Base-by-base conservation (phyloP, 2,888 invertebrate species). In the Eristalis intricaria region DNA sequence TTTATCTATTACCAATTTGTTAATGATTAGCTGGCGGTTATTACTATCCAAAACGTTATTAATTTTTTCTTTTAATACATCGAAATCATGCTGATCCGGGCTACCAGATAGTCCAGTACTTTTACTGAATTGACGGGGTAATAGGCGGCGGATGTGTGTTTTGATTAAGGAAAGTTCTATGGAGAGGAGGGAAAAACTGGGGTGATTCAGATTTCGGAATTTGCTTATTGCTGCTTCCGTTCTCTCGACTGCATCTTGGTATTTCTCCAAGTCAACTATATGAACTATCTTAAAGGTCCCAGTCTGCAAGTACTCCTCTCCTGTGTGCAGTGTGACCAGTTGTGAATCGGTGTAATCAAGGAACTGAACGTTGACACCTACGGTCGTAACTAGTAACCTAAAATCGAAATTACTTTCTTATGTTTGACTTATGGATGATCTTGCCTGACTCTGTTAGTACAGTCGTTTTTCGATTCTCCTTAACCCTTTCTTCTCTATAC, bases 401-500 rank as follows among this genome's bases (percentile, higher is more conserved):
- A 22, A 82, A 83, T 32, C 35, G 10, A 74, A 50, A 43, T 61
- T 15, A 26, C 40, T 80, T 84, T 43, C 61, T 70, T 5, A 87
- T 83, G 63, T 71, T 56, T 22, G 43, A 71, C 69, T 87, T 86
- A 23, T 78, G 82, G n/a, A 86, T 65, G 4, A 35, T 79, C 65
- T 82, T 74, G 13, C 82, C 82, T 38, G 75, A 81, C 35, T 64
- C 38, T 84, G 50, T n/a, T n/a, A 73, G 7, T 4, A 84, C 56
- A 22, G 74, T 74, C 29, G 80, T 77, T 19, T 65, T 71, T 50
- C 22, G 69, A 63, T 88, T 70, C 76, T 84, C 84, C 23, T 68
- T 70, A 5, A 88, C 88, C 60, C 81, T 68, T 58, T 88, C 82
- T 73, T 73, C 40, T 64, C 63, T 64, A 32, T 84, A 82, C 10